These are phyloP conservation scores for Alectoris magna DNA, from an alignment of 2,797 vertebrate genomes.

Conservation along the genomic window DNA sequence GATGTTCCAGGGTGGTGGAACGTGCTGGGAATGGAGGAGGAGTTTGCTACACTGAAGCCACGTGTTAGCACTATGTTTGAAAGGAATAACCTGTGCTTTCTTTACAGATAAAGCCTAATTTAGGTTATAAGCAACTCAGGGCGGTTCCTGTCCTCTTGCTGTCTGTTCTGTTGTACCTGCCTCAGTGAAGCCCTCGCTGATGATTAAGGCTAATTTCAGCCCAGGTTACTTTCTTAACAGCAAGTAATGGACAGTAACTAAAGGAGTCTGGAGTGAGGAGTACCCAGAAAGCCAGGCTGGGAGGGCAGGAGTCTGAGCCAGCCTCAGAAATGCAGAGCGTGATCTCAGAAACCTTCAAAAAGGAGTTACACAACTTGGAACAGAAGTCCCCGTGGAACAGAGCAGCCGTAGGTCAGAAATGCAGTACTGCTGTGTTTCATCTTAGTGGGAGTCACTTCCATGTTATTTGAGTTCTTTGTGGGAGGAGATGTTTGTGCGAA, in stretches of 20 bases:
- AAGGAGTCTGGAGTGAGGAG: neutral
- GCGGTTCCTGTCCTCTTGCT: neutral
- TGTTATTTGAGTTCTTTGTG: constrained; percentile 21
- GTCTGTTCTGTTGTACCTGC: neutral
- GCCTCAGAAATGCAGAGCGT: neutral
- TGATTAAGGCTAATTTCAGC: neutral
- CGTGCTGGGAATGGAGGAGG: neutral
- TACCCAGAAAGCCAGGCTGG: neutral
- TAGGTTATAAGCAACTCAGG: neutral
- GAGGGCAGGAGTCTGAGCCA: neutral
- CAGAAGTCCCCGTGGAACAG: neutral
- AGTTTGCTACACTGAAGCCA: neutral
- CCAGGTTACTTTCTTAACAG: neutral
- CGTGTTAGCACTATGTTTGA: neutral
- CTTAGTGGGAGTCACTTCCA: constrained; percentile 9
- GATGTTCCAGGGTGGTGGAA: neutral
- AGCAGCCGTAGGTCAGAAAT: constrained; percentile 1
- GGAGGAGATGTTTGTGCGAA: constrained; percentile 55
- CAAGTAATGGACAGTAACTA: neutral
- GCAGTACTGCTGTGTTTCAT: constrained; percentile 21
- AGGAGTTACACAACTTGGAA: neutral
- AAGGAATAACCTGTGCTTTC: neutral
- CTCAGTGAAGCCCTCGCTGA: neutral
- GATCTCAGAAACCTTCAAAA: neutral
- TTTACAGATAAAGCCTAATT: neutral